phyloP scores from a whole-genome alignment of 1,140 invertebrate species.

The Archivesica marissinica region DNA sequence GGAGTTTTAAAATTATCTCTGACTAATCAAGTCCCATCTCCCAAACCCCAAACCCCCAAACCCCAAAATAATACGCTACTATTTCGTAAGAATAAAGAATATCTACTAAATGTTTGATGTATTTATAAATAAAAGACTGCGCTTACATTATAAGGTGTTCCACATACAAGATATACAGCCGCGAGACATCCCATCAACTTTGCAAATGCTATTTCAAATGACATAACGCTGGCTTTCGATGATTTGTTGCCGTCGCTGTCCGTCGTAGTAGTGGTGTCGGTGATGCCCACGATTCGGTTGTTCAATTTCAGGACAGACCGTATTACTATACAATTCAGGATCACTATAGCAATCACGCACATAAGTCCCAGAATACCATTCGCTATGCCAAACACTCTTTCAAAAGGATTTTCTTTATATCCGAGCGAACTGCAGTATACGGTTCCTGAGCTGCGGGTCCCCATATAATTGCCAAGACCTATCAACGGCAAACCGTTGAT shows the following conservation, averaged over 20 bases:
- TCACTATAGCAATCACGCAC: conserved; percentile 17
- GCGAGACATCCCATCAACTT: conserved; percentile 53
- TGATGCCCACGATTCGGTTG: conserved; percentile 3
- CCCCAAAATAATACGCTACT: no score
- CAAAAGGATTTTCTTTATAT: background rate
- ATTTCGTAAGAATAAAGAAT: no score
- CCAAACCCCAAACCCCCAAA: no score
- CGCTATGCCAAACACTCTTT: conserved; percentile 27
- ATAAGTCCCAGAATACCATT: conserved; percentile 31
- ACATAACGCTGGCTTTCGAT: conserved; percentile 8
- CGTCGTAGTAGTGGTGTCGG: background rate
- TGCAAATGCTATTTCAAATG: conserved; percentile 41
- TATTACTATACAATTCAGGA: conserved; percentile 31
- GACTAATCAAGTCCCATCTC: no score
- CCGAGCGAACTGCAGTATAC: conserved; percentile 21
- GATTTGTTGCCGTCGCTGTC: background rate
- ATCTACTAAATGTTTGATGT: no score
- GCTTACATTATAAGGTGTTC: conserved; percentile 51
- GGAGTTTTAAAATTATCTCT: no score
- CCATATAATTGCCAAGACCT: conserved; percentile 37
- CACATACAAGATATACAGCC: conserved; percentile 19
- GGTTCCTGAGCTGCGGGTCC: background rate
- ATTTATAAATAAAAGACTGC: no score
- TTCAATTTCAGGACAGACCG: conserved; percentile 30
- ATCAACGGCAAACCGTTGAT: conserved; percentile 35